Evolutionary conservation across 1,140 invertebrate genomes (phyloP).

Genomic region (Idris sp.): DNA sequence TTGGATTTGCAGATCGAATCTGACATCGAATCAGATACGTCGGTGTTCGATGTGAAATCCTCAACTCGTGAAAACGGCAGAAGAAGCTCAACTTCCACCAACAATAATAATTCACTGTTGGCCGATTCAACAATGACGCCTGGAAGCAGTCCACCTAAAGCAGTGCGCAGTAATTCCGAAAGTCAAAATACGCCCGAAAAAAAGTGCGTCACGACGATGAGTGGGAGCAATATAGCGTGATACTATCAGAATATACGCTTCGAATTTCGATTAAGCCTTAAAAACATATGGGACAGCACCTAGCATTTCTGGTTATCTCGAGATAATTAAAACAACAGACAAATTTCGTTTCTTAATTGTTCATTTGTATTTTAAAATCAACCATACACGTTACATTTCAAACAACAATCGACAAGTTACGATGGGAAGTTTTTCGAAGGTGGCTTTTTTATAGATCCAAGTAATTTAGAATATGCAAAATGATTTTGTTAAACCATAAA

Average conservation of each 20-base stretch:
- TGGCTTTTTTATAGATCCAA: conserved; percentile 4
- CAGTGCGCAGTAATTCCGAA: conserved; percentile 80
- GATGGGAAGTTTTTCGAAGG: conserved; percentile 17
- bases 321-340: conserved; percentile 48
- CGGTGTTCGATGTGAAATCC: conserved; percentile 81
- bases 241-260: conserved; percentile 76
- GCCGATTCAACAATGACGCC: conserved; percentile 68
- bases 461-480: too few relatives aligned
- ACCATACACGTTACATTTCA: background rate
- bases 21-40: conserved; percentile 81
- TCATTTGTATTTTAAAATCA: conserved; percentile 11
- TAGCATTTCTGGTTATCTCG: conserved; percentile 70
- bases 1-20: conserved; percentile 80
- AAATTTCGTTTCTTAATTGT: conserved; percentile 25
- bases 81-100: conserved; percentile 80
- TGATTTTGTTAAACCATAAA: too few relatives aligned
- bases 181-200: conserved; percentile 80
- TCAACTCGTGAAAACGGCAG: conserved; percentile 78
- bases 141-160: conserved; percentile 78
- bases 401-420: conserved; percentile 11
- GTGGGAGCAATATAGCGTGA: conserved; percentile 84
- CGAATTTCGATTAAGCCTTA: conserved; percentile 73
- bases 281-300: conserved; percentile 72
- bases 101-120: conserved; percentile 79
- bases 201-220: conserved; percentile 82